phyloP scores from a whole-genome alignment of 1,140 invertebrate species.

The Leucophenga varia region DNA sequence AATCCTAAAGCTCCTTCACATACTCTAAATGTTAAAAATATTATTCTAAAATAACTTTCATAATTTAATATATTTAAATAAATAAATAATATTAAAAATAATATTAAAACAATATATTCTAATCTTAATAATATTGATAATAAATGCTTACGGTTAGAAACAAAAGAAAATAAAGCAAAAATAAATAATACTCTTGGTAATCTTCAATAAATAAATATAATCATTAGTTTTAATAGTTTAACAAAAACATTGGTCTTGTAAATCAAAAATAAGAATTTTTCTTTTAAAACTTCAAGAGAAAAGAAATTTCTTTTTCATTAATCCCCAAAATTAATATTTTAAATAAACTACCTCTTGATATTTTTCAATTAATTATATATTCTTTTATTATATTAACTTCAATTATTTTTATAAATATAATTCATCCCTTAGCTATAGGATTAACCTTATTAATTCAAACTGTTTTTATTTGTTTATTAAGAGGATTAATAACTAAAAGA shows the following conservation, averaged over 20 bases:
- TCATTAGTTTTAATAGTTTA: slow-evolving; percentile 60
- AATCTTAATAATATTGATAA: slow-evolving; percentile 59
- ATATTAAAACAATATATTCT: slow-evolving; percentile 61
- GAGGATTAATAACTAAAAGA: no score
- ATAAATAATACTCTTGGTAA: slow-evolving; percentile 51
- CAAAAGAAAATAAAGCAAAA: no score
- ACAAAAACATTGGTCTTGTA: slow-evolving; percentile 62
- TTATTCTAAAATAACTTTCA: slow-evolving; percentile 61
- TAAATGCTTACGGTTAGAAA: slow-evolving; percentile 58
- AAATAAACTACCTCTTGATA: slow-evolving; percentile 58
- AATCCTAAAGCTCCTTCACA: slow-evolving; percentile 63
- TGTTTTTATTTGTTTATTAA: slow-evolving; percentile 46
- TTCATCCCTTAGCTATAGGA: slow-evolving; percentile 58
- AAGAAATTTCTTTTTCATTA: slow-evolving; percentile 57
- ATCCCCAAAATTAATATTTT: slow-evolving; percentile 62
- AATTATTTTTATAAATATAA: slow-evolving; percentile 56
- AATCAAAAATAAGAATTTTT: slow-evolving; percentile 57
- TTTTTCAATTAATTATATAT: slow-evolving; percentile 45
- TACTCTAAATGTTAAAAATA: slow-evolving; percentile 63
- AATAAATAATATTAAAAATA: slow-evolving; percentile 59
- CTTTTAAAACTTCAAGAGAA: slow-evolving; percentile 59
- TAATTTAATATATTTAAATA: slow-evolving; percentile 57
- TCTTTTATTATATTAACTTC: slow-evolving; percentile 36
- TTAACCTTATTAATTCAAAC: slow-evolving; percentile 57
- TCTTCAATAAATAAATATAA: slow-evolving; percentile 36